Evolutionary conservation across 2,797 vertebrate species (phyloP).

Genomic region (Pangasius mekongensis): DNA sequence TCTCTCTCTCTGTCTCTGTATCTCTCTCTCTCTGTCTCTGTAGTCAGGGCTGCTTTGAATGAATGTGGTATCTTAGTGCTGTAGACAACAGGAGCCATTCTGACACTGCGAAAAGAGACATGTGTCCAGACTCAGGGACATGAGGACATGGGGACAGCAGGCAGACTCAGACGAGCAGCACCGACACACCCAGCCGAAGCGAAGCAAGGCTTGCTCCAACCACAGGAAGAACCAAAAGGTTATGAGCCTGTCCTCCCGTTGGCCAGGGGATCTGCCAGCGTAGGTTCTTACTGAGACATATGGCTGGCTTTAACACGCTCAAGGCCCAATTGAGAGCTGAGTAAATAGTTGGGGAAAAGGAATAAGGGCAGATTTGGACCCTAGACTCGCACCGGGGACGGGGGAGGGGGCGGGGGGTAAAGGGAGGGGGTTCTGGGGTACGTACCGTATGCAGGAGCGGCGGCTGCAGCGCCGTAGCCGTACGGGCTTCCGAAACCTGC

Average conservation of each 20-base stretch:
- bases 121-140: conserved; percentile 37
- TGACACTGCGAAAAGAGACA: conserved; percentile 57
- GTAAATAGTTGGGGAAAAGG: conserved; percentile 9
- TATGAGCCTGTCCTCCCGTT: conserved; percentile 72
- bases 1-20: background rate
- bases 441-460: conserved; percentile 94
- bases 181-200: conserved; percentile 81
- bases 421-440: conserved; percentile 56
- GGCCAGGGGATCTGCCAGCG: conserved; percentile 50
- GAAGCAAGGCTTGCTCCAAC: conserved; percentile 83
- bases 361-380: conserved; percentile 47
- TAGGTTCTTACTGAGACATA: conserved; percentile 30
- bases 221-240: conserved; percentile 86
- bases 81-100: conserved; percentile 74
- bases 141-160: conserved; percentile 64
- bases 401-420: background rate
- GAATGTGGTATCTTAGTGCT: conserved; percentile 81
- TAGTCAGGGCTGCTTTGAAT: conserved; percentile 84
- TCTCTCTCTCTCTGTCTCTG: background rate
- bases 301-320: conserved; percentile 43
- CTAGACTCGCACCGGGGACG: conserved; percentile 45
- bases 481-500: conserved; percentile 95
- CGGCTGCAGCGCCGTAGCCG: conserved; percentile 91
- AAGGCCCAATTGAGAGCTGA: conserved; percentile 56
- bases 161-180: conserved; percentile 78